Conservation (phyloP, 2,113 vertebrate species). For the Oryzias melastigma region DNA sequence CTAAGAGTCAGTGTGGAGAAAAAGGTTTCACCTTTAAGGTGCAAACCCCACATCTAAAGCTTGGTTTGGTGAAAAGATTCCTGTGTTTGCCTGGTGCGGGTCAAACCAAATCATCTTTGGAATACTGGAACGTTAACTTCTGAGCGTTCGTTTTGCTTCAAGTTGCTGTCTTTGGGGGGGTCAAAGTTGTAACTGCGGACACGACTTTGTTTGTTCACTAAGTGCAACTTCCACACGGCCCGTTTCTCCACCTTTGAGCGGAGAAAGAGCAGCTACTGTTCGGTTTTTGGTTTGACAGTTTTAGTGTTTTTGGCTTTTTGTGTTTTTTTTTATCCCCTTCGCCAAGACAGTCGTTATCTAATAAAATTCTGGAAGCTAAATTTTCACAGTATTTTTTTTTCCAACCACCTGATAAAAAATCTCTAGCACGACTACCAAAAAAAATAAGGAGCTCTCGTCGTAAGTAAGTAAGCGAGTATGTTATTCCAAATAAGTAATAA, state of each 20-base stretch:
- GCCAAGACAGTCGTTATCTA: slow-evolving; percentile 74
- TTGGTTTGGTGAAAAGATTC: slow-evolving; percentile 63
- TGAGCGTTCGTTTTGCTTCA: slow-evolving; percentile 15
- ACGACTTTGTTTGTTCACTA: slow-evolving; percentile 3
- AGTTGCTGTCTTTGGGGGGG: slow-evolving; percentile 15
- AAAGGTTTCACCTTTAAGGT: slow-evolving; percentile 62
- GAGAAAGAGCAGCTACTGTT: slow-evolving; percentile 41
- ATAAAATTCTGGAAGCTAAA: slow-evolving; percentile 82
- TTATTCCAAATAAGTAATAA: slow-evolving; percentile 79
- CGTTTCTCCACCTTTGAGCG: slow-evolving; percentile 28
- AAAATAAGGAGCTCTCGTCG: slow-evolving; percentile 78
- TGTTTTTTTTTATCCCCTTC: slow-evolving; percentile 43
- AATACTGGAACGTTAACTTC: slow-evolving; percentile 50
- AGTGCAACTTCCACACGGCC: slow-evolving; percentile 23
- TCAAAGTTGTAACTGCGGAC: slow-evolving; percentile 3
- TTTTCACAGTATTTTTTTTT: slow-evolving; percentile 84
- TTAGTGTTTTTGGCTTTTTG: slow-evolving; percentile 68
- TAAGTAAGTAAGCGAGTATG: slow-evolving; percentile 77
- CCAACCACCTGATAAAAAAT: slow-evolving; percentile 85
- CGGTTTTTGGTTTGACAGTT: slow-evolving; percentile 73
- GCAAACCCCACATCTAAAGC: slow-evolving; percentile 56
- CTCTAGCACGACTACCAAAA: slow-evolving; percentile 81
- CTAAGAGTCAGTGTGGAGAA: slow-evolving; percentile 79
- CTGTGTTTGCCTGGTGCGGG: slow-evolving; percentile 43
- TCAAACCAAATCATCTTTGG: slow-evolving; percentile 73